These are phyloP conservation scores for Busseola fusca DNA, from an alignment of 2,888 invertebrate species.

Conservation along the genomic window DNA sequence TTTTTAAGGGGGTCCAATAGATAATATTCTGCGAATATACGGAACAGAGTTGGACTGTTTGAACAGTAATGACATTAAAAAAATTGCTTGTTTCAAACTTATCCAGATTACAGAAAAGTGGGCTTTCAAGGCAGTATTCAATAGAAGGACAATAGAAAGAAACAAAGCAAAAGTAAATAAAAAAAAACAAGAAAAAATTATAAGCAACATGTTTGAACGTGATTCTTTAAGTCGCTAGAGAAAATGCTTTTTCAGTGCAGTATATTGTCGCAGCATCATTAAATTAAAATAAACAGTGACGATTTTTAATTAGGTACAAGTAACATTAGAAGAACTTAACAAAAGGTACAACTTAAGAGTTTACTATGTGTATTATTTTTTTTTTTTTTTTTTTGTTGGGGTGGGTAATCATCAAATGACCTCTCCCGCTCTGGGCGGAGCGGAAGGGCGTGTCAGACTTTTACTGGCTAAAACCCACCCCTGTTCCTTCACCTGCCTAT, in stretches of 20 bases:
- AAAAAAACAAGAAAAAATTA: constrained; percentile 77
- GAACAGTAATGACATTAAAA: constrained; percentile 76
- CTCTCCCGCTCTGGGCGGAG: no score
- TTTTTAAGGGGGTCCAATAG: constrained; percentile 64
- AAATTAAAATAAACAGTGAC: neutral
- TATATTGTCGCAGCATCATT: neutral
- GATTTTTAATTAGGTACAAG: neutral
- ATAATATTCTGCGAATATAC: constrained; percentile 66
- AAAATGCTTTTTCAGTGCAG: constrained; percentile 33
- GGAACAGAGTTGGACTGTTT: constrained; percentile 67
- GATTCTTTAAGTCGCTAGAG: constrained; percentile 69
- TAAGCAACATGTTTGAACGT: constrained; percentile 71
- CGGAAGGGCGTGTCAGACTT: no score
- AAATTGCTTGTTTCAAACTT: constrained; percentile 76
- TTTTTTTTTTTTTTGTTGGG: no score
- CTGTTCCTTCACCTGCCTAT: no score
- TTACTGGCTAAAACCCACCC: no score
- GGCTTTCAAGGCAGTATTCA: constrained; percentile 67
- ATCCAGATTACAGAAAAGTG: constrained; percentile 71
- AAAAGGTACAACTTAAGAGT: neutral
- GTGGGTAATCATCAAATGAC: no score
- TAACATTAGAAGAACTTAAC: neutral
- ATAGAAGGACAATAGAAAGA: constrained; percentile 74
- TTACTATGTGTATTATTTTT: neutral
- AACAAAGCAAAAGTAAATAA: constrained; percentile 76